Evolutionary conservation across 2,797 vertebrate species (phyloP).

Genomic region (Sebastes jordani): DNA sequence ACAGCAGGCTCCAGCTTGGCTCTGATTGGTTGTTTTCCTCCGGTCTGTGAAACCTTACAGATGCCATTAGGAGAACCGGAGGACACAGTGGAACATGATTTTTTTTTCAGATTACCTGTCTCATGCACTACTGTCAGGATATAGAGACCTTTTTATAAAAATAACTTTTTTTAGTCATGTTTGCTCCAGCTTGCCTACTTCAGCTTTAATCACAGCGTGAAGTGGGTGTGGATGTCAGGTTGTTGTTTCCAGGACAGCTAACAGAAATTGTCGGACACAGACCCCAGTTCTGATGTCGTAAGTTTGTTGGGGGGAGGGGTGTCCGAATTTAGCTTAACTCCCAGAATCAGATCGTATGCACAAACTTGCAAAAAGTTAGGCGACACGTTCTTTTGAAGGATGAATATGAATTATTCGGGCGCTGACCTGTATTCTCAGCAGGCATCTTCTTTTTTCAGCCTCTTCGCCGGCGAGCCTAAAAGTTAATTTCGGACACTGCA

Average conservation of each 20-base stretch:
- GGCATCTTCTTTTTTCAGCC: constrained; percentile 55
- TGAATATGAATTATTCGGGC: constrained; percentile 34
- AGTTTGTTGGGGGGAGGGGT: not conserved
- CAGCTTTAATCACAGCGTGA: not conserved
- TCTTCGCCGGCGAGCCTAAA: constrained; percentile 43
- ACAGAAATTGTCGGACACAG: not conserved
- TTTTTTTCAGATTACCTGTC: no score
- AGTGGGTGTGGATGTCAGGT: not conserved
- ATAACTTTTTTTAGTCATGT: no score
- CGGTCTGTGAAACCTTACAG: no score
- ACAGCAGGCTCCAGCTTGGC: no score
- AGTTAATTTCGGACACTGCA: constrained; percentile 64
- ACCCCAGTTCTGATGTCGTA: not conserved
- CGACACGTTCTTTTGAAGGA: not conserved
- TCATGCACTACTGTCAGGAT: no score
- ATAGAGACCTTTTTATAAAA: no score
- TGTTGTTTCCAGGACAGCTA: not conserved
- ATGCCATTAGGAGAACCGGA: no score
- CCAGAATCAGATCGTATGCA: not conserved
- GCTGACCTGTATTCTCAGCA: constrained; percentile 42
- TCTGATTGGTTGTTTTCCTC: no score
- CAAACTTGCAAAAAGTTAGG: not conserved
- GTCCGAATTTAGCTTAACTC: not conserved
- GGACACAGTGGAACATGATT: accelerated
- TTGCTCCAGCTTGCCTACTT: no score